These are phyloP conservation scores for Lepeophtheirus nordmannii DNA, from an alignment of 2,888 invertebrate genomes.

Conservation along the genomic window DNA sequence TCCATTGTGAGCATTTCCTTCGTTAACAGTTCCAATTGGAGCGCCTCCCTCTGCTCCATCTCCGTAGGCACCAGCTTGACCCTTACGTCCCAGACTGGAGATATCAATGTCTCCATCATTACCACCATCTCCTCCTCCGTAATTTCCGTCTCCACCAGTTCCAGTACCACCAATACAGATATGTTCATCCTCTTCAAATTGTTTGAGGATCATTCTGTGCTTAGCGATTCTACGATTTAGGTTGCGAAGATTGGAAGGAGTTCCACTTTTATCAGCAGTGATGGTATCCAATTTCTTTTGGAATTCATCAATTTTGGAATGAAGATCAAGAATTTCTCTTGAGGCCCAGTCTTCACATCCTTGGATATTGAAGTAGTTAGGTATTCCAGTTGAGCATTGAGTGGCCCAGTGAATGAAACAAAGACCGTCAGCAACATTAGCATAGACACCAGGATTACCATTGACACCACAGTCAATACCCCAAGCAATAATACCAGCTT, in stretches of 20 bases:
- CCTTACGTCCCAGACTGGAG: slow-evolving; percentile 1
- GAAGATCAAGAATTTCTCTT: not conserved
- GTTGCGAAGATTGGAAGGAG: not conserved
- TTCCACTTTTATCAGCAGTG: not conserved
- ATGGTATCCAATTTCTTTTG: not conserved
- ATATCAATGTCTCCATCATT: not conserved
- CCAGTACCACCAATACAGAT: not conserved
- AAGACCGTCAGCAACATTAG: slow-evolving; percentile 49
- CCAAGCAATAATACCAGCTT: slow-evolving; percentile 66
- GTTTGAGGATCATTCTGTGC: not conserved
- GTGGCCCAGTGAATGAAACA: slow-evolving; percentile 48
- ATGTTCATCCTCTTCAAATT: not conserved
- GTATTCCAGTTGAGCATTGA: slow-evolving; percentile 4
- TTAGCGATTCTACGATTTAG: not conserved
- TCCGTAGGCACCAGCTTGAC: not conserved
- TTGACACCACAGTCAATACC: slow-evolving; percentile 66
- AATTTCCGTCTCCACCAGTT: not conserved
- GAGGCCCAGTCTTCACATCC: slow-evolving; percentile 8
- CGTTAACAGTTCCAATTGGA: not conserved
- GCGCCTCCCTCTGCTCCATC: not conserved
- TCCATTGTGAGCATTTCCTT: not conserved
- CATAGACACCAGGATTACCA: slow-evolving; percentile 62
- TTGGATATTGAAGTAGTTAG: not conserved
- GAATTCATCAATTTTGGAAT: not conserved
- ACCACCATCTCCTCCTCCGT: not conserved